These are phyloP conservation scores for Drosophila birchii DNA, from an alignment of 2,888 invertebrate species.

Conservation along the genomic window DNA sequence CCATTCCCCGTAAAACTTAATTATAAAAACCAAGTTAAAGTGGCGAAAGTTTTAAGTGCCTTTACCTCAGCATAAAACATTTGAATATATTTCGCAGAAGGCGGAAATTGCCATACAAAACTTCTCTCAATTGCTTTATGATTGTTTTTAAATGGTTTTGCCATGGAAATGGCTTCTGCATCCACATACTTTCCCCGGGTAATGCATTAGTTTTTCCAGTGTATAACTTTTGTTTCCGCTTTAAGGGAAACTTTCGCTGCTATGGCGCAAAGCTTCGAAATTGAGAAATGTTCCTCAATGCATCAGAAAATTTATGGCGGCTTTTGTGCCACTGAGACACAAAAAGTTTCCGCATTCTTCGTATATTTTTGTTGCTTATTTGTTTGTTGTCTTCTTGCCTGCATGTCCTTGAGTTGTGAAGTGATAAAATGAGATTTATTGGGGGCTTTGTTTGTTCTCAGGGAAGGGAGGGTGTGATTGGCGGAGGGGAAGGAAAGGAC, in stretches of 20 bases:
- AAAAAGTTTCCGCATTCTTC: slow-evolving; percentile 31
- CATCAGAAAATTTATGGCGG: slow-evolving; percentile 60
- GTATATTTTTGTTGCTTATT: slow-evolving; percentile 4
- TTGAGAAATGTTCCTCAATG: slow-evolving; percentile 53
- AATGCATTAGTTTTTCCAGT: slow-evolving; percentile 27
- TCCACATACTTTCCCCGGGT: neutral
- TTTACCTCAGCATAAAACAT: neutral
- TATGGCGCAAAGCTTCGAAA: slow-evolving; percentile 45
- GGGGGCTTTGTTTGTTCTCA: slow-evolving; percentile 52
- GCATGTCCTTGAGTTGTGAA: slow-evolving; percentile 59
- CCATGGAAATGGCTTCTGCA: neutral
- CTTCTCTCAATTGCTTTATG: slow-evolving; percentile 26
- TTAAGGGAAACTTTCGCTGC: slow-evolving; percentile 21
- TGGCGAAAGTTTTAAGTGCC: neutral
- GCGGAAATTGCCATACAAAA: slow-evolving; percentile 10
- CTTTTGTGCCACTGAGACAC: slow-evolving; percentile 45
- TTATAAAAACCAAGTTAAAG: neutral
- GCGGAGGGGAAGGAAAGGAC: slow-evolving; percentile 26
- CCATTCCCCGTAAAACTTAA: neutral
- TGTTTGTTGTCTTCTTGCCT: slow-evolving; percentile 29
- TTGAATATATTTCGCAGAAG: neutral
- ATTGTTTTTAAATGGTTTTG: slow-evolving; percentile 33
- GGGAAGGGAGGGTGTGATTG: slow-evolving; percentile 16
- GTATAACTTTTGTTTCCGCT: slow-evolving; percentile 34
- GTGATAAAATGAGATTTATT: slow-evolving; percentile 78